Base-by-base conservation (phyloP, 1,140 invertebrate genomes). In the Ladona fulva region DNA sequence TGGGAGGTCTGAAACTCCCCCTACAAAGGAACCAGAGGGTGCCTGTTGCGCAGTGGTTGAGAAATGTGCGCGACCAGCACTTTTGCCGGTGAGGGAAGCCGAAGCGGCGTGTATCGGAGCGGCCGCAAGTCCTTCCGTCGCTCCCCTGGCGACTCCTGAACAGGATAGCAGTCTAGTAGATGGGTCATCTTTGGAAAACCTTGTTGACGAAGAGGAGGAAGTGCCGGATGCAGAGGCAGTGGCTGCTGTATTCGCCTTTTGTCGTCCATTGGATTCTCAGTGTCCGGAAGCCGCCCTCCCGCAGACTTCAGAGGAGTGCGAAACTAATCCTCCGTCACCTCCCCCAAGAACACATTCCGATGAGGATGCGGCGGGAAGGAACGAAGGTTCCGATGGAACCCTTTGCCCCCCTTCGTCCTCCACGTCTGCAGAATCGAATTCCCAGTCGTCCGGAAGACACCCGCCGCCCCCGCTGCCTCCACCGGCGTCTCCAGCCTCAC, bases 121-220 rank as follows among this genome's bases (percentile, higher is more conserved):
- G 79, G 80, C 78, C 24, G 22, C 76, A 19, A 37, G 73, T 75
- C 52, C 42, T 14, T 78, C 78, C 22, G 81, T 81, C 19, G 89
- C 89, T 12, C 89, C 89, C 12, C 82, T 90, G 77, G 89, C 89
- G 3, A 90, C 88, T 7, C 88, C 89, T 37, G 89, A 90, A 84
- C 89, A 89, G 37, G 89, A 90, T 79, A 86, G 85, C 79, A 86
- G 85, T 79, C 83, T 89, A 81, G 85, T 86, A 81, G 87, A 88
- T 82, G 87, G 86, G 42, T 80, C 79, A 16, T 84, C 86, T 78
- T 85, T 83, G 24, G 83, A 84, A 77, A 83, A 82, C 75, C 79
- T 83, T 24, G 52, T 79, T 59, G 81, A 82, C 77, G 76, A 80
- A 24, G 78, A 79, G 16, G 75, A 74, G 52, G 76, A 37, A 59